A percentile compares a stretch with the other conserved stretches of the same genome.
phyloP scores from a whole-genome alignment of 2,113 vertebrate genomes.

The Pedetes capensis region DNA sequence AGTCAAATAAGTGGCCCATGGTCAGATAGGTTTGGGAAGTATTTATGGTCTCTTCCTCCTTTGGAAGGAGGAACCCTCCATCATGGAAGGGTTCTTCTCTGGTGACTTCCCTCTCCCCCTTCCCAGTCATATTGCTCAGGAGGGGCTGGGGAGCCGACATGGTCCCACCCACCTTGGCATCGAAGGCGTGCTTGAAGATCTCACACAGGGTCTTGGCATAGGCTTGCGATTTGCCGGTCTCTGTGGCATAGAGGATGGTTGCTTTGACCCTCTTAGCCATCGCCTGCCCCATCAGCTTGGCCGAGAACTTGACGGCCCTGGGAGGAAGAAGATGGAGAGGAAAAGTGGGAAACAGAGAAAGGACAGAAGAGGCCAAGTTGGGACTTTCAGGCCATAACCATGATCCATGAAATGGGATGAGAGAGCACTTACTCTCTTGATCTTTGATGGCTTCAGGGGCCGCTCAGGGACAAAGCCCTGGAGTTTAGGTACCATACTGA shows the following conservation, averaged over 20 bases:
- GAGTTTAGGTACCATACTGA: background rate
- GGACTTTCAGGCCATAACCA: background rate
- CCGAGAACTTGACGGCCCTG: slow-evolving; percentile 98
- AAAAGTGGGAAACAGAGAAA: background rate
- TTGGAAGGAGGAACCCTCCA: background rate
- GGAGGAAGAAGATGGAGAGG: slow-evolving; percentile 7
- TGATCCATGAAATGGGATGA: background rate
- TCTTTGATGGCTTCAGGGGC: background rate
- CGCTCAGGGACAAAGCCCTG: background rate
- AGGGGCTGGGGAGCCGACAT: background rate
- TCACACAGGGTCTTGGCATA: slow-evolving; percentile 98
- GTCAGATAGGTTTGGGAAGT: background rate
- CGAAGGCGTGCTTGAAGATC: slow-evolving; percentile 99
- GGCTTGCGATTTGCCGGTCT: slow-evolving; percentile 96
- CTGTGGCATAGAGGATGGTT: slow-evolving; percentile 96
- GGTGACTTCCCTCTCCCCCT: background rate
- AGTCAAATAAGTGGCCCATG: background rate
- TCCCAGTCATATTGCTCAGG: fast-evolving
- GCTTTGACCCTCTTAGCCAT: slow-evolving; percentile 99
- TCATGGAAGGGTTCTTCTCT: background rate
- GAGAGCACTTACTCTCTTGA: background rate
- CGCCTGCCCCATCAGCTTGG: slow-evolving; percentile 98
- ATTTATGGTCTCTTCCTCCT: background rate
- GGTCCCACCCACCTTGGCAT: slow-evolving; percentile 90
- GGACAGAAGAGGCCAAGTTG: background rate